Evolutionary conservation across 2,113 vertebrate genomes (phyloP).

Genomic region (Gambusia holbrooki): DNA sequence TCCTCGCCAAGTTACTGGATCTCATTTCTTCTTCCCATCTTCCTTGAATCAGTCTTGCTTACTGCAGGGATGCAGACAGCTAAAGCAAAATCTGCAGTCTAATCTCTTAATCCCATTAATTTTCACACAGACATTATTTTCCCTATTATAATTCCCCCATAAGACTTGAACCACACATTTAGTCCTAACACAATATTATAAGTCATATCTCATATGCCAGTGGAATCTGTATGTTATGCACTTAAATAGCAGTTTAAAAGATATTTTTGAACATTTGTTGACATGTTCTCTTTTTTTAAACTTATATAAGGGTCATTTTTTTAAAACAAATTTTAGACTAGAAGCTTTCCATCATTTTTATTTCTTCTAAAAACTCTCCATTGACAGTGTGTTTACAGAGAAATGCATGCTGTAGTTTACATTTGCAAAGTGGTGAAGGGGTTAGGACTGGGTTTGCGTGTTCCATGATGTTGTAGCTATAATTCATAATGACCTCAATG

Average conservation of each 20-base stretch:
- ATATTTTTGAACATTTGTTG: no score
- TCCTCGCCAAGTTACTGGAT: background rate
- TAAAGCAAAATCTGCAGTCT: conserved; percentile 51
- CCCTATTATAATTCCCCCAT: conserved; percentile 52
- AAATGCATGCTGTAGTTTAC: background rate
- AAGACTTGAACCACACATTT: conserved; percentile 46
- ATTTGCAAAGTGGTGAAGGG: background rate
- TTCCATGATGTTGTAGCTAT: background rate
- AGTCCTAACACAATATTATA: background rate
- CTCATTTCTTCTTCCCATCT: background rate
- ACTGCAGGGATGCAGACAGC: conserved; percentile 35
- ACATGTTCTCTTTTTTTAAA: no score
- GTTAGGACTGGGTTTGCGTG: background rate
- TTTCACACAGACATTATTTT: conserved; percentile 70
- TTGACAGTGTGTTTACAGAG: no score
- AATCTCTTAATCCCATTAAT: conserved; percentile 80
- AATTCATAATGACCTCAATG: background rate
- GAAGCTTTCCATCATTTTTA: no score
- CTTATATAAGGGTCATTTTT: no score
- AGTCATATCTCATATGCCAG: no score
- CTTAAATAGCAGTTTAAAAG: no score
- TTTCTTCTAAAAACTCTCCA: no score
- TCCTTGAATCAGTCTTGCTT: background rate
- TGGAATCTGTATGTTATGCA: no score
- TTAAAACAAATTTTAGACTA: no score